Evolutionary conservation across 2,113 vertebrate species (phyloP), one percentile per base, ranked within the genome.

Genomic region (Syngnathoides biaculeatus): DNA sequence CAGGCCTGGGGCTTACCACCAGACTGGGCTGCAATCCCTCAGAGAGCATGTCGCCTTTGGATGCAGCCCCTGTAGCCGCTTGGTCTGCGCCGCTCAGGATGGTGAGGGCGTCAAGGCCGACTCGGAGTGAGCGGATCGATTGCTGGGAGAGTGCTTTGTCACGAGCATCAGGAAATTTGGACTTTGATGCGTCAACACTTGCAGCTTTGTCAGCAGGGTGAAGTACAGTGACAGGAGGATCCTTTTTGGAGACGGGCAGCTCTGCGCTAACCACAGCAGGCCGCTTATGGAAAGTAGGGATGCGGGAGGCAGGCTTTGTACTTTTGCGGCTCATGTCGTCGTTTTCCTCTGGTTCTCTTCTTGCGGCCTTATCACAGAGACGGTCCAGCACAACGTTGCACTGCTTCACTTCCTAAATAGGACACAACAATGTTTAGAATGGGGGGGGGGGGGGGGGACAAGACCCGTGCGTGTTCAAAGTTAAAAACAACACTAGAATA

Each of bases 221-320:
- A 74, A 60, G 8, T 13, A 14, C 61, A 0, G 56, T 64, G 43
- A 38, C 48, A 7, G 73, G 65, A 27, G 69, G 9, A 8, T 91
- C 90, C 56, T 64, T 83, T 65, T 75, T 84, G 30, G 68, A 58
- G 55, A 65, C 39, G 1, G 74, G 50, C 14, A 56, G 27, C 57
- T 84, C 80, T 0, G 77, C 19, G 67, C 14, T 75, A 9, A 57
- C 24, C 27, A 39, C 3, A 2, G 43, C n/a, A 4, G 87, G 77
- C 35, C 88, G 79, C 62, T 90, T 91, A 4, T 88, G 87, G 69
- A 91, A 91, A 52, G 91, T 92, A 4, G 92, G 92, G 62, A 93
- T 93, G 10, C 91, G 81, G 27, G 92, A 91, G 11, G 79, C 27
- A 0, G 39, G 67, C 67, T 86, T 92, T 1, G 77, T 81, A 53